These are phyloP conservation scores for Ophioninae sp. DNA, from an alignment of 2,888 invertebrate species.

Conservation along the genomic window DNA sequence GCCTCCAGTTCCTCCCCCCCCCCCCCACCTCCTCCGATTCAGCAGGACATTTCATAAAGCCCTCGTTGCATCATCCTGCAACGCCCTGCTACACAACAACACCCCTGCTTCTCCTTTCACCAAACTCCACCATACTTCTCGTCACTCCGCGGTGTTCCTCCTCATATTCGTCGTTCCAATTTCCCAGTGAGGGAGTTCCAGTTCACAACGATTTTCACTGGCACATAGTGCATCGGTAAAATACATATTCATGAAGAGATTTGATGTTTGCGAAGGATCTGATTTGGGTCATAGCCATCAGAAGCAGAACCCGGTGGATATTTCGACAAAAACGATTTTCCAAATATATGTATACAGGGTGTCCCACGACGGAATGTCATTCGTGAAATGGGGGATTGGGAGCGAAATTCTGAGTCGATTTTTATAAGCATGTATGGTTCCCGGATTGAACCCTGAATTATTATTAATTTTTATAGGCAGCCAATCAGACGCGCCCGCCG, in stretches of 20 bases:
- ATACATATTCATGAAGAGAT: constrained; percentile 48
- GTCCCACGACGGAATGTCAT: too few species aligned
- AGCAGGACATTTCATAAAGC: constrained; percentile 11
- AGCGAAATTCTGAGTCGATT: too few species aligned
- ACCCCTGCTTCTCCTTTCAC: neutral
- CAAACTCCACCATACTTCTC: neutral
- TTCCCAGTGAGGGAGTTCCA: constrained; percentile 25
- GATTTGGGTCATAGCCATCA: constrained; percentile 49
- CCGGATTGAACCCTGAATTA: too few species aligned
- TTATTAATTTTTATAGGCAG: too few species aligned
- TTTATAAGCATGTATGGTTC: too few species aligned
- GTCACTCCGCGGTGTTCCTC: neutral
- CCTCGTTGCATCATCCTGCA: neutral
- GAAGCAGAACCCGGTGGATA: constrained; percentile 26
- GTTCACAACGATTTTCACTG: constrained; percentile 39
- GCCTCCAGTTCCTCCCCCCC: constrained; percentile 13
- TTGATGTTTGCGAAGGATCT: constrained; percentile 43
- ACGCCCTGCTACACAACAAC: neutral
- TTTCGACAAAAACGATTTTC: constrained; percentile 29
- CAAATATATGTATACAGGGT: constrained; percentile 10
- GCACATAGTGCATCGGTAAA: constrained; percentile 26
- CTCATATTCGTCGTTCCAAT: constrained; percentile 29
- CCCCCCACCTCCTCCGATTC: neutral
- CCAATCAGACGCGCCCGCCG: too few species aligned
- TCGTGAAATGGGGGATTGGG: too few species aligned